phyloP scores from a whole-genome alignment of 1,140 invertebrate genomes.

The Neuroterus valhalla region DNA sequence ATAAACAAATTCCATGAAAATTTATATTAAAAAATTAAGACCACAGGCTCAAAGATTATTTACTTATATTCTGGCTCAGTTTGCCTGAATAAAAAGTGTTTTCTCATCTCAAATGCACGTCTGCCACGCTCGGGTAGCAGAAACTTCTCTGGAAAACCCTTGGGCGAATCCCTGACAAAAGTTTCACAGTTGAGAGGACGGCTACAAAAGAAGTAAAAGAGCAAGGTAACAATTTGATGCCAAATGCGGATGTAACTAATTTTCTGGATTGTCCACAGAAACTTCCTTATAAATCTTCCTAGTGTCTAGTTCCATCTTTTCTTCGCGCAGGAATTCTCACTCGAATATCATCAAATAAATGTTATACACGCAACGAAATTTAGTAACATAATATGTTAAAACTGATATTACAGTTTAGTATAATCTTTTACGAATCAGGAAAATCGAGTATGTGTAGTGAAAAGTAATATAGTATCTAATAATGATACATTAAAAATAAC shows the following conservation, averaged over 20 bases:
- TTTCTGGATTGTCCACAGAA: conserved; percentile 68
- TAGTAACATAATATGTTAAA: too few relatives aligned
- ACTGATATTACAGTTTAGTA: too few relatives aligned
- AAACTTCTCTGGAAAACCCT: conserved; percentile 62
- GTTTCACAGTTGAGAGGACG: conserved; percentile 68
- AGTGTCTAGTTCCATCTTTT: conserved; percentile 34
- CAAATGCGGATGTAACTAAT: conserved; percentile 70
- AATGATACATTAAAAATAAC: too few relatives aligned
- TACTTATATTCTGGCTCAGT: not conserved
- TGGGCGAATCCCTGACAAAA: conserved; percentile 63
- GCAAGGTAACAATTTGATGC: conserved; percentile 62
- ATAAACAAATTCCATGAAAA: too few relatives aligned
- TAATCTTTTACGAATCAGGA: too few relatives aligned
- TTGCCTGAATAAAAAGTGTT: not conserved
- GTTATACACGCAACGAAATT: too few relatives aligned
- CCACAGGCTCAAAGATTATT: not conserved
- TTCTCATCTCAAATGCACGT: not conserved
- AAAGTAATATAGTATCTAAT: too few relatives aligned
- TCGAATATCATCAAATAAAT: not conserved
- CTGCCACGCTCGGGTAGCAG: conserved; percentile 35
- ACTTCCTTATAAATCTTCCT: conserved; percentile 62
- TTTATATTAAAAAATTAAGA: too few relatives aligned
- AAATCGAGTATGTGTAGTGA: too few relatives aligned
- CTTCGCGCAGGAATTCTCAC: not conserved
- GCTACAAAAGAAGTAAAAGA: conserved; percentile 62